A percentile compares a stretch with the other conserved stretches of the same genome.
These are phyloP conservation scores for Dasypogon diadema DNA, from an alignment of 2,888 invertebrate species.

Conservation along the genomic window DNA sequence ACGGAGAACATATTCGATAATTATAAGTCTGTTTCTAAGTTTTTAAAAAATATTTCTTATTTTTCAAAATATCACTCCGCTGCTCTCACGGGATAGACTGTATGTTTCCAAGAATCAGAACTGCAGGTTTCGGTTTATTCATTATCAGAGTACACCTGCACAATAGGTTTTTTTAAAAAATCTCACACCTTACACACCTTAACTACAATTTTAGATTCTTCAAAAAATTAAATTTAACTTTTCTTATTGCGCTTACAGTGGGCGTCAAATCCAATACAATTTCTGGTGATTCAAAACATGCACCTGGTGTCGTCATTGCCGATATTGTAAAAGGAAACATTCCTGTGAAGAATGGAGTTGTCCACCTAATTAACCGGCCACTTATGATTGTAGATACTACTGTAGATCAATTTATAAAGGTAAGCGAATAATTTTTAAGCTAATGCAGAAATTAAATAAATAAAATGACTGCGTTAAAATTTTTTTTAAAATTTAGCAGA, in stretches of 20 bases:
- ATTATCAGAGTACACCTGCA: no score
- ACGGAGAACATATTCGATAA: no score
- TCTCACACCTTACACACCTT: no score
- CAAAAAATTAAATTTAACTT: background rate
- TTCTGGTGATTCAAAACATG: constrained; percentile 79
- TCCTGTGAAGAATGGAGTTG: constrained; percentile 91
- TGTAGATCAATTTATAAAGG: constrained; percentile 87
- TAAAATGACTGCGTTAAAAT: constrained; percentile 21
- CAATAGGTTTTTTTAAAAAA: no score
- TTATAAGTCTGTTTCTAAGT: no score
- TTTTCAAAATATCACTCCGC: no score
- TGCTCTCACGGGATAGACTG: no score
- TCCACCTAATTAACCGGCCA: constrained; percentile 92
- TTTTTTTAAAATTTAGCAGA: constrained; percentile 44
- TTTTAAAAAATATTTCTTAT: no score
- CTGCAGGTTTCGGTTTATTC: no score
- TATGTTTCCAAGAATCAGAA: no score
- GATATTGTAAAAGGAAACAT: constrained; percentile 91
- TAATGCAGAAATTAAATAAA: background rate
- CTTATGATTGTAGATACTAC: constrained; percentile 93
- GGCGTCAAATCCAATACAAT: constrained; percentile 89
- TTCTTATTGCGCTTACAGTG: constrained; percentile 69
- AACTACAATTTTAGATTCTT: background rate
- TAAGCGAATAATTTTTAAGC: constrained; percentile 68
- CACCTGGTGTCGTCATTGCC: constrained; percentile 86